Evolutionary conservation across 2,113 vertebrate genomes (phyloP), one percentile per base, ranked within the genome.

Genomic region (Leptobrachium leishanense): DNA sequence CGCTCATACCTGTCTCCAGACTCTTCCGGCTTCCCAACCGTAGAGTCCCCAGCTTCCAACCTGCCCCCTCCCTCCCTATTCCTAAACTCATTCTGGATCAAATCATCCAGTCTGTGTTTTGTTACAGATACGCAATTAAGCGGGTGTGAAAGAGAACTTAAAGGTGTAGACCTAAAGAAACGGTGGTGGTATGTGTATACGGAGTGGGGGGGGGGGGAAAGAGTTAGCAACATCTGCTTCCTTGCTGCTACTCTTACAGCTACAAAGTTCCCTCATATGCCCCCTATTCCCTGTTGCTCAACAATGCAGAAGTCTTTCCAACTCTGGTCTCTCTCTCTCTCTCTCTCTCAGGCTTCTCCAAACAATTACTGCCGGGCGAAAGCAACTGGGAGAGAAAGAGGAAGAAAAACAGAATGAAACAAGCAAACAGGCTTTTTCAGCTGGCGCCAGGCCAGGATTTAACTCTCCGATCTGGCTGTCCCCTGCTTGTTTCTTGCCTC

Each of bases 221-320:
- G 70, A 55, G 70, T 43, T 6, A 50, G 78, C 72, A 81, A 81
- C 78, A 81, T 81, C 78, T 81, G 78, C 78, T 81, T 63, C 12
- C 64, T 81, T 68, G 71, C 72, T 68, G 41, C 78, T 68, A 74
- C 64, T 81, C 42, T 64, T 74, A 43, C 71, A 74, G 74, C 71
- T 74, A 74, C 74, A 79, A 74, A 74, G 64, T 81, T 74, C 78
- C 78, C 78, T 81, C 72, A 74, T 68, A 68, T 81, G 78, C 78
- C 78, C 78, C 78, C 53, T 74, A 81, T 74, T 81, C 78, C 78
- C 78, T 74, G 78, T 81, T 81, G 78, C 72, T 81, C 71, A 81
- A 81, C 78, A 81, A 81, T 74, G 78, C 71, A 81, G 53, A 81
- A 74, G 78, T 71, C 71, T 81, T 74, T 81, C 78, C 78, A 81